These are phyloP conservation scores for Luperina nickerlii DNA, from an alignment of 2,888 invertebrate species.

Conservation along the genomic window DNA sequence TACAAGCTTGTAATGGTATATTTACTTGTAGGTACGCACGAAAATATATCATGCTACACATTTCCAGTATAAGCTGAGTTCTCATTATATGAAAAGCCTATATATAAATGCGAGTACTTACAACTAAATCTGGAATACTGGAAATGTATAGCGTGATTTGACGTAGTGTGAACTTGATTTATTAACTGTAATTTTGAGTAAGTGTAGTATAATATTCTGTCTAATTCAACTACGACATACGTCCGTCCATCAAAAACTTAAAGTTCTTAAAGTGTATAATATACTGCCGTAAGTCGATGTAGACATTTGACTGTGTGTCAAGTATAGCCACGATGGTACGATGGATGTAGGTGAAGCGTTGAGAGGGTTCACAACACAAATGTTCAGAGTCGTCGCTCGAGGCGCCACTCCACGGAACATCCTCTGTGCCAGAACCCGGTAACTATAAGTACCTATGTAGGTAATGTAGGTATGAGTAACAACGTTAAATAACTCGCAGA, in stretches of 20 bases:
- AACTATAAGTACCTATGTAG: constrained; percentile 34
- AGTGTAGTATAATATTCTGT: background rate
- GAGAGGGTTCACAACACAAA: constrained; percentile 79
- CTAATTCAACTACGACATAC: background rate
- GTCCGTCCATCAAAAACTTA: background rate
- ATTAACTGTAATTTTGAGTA: background rate
- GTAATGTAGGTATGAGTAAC: constrained; percentile 31
- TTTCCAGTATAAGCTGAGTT: background rate
- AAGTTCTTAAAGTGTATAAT: background rate
- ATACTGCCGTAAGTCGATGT: constrained; percentile 70
- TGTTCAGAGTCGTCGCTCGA: constrained; percentile 73
- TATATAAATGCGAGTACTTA: background rate
- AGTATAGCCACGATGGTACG: constrained; percentile 73
- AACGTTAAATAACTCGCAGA: constrained; percentile 14
- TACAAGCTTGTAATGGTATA: background rate
- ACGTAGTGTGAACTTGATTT: background rate
- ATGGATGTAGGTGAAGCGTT: constrained; percentile 77
- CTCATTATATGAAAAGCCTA: background rate
- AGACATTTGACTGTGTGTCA: constrained; percentile 78
- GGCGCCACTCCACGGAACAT: constrained; percentile 75
- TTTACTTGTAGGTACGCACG: background rate
- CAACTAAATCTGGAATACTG: background rate
- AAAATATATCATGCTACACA: background rate
- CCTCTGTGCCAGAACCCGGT: constrained; percentile 61
- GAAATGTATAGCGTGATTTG: background rate